Conservation (phyloP, 2,113 vertebrate genomes). For the Lutjanus erythropterus region DNA sequence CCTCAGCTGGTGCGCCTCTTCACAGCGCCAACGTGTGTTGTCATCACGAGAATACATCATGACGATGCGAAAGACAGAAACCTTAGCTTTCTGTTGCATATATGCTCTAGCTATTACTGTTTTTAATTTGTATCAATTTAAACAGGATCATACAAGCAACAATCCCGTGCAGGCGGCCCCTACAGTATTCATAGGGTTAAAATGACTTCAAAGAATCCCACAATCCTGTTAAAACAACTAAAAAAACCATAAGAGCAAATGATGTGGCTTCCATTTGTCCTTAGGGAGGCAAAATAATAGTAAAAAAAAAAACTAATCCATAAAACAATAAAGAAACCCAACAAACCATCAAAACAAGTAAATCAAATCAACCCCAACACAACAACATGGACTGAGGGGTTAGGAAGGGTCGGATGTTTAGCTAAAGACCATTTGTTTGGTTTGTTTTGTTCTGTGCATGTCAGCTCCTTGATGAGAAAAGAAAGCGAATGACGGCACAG, state of each 20-base stretch:
- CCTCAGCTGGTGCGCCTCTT: no score
- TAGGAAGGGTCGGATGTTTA: constrained; percentile 78
- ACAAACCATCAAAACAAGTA: constrained; percentile 70
- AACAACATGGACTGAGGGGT: constrained; percentile 75
- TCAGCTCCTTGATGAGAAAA: constrained; percentile 73
- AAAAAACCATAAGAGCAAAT: constrained; percentile 79
- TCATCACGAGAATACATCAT: no score
- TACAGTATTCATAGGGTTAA: no score
- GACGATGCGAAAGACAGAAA: no score
- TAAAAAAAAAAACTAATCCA: constrained; percentile 51
- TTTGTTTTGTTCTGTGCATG: constrained; percentile 86
- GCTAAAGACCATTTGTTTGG: constrained; percentile 89
- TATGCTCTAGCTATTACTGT: no score
- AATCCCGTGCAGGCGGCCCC: no score
- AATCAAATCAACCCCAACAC: constrained; percentile 78
- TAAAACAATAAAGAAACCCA: constrained; percentile 54
- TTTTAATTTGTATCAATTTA: no score
- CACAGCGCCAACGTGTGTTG: no score
- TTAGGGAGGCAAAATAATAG: constrained; percentile 74
- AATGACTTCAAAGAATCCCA: constrained; percentile 43
- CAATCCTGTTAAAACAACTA: constrained; percentile 73
- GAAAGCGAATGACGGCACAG: constrained; percentile 43
- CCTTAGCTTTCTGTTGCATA: no score
- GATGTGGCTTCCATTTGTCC: constrained; percentile 77
- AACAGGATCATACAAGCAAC: no score